Evolutionary conservation across 1,140 invertebrate species (phyloP), one percentile per base, ranked within the genome.

Genomic region (Drosophila nebulosa): DNA sequence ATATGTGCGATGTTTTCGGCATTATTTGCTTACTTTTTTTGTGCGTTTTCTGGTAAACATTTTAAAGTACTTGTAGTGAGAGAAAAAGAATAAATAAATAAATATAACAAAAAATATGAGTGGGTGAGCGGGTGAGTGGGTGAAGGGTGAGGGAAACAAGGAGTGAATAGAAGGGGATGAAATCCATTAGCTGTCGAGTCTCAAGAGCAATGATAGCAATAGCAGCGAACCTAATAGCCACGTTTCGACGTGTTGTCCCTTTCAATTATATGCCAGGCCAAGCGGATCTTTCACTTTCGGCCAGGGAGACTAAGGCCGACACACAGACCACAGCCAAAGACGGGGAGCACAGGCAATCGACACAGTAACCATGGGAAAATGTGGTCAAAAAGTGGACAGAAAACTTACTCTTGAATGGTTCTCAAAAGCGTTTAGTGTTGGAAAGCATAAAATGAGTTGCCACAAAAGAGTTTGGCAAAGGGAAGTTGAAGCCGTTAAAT

Each of bases 221-320:
- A 64, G 63, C 55, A 58, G 74, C 52, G 79, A 76, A 86, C 84
- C 79, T 83, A 88, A 88, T 89, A 88, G 84, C 83, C 83, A 61
- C 72, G 79, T 70, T 59, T 84, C 79, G 84, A 88, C 83, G 83
- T 88, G 83, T 89, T 88, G 83, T 88, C 83, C 83, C 79, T 88
- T 88, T 89, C 83, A 88, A 88, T 88, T 88, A 88, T 77, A 76
- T 88, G 67, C 64, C 63, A 61, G 64, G 51, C 57, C 39, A 65
- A 52, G 50, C 27, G 78, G 42, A 55, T 59, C 52, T 6, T 32
- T 50, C 32, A 60, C 64, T 55, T 39, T 32, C 35, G n/a, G 1
- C 14, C 14, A 42, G 14, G 18, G 39, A 42, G 14, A 42, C 32
- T 10, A 10, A 35, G 32, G 32, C 9, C 32, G 24, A 24, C 24